Percentiles rank a stretch among this genome's conserved stretches.
Evolutionary conservation across 2,113 vertebrate genomes (phyloP).

Genomic region (Scatophagus argus): DNA sequence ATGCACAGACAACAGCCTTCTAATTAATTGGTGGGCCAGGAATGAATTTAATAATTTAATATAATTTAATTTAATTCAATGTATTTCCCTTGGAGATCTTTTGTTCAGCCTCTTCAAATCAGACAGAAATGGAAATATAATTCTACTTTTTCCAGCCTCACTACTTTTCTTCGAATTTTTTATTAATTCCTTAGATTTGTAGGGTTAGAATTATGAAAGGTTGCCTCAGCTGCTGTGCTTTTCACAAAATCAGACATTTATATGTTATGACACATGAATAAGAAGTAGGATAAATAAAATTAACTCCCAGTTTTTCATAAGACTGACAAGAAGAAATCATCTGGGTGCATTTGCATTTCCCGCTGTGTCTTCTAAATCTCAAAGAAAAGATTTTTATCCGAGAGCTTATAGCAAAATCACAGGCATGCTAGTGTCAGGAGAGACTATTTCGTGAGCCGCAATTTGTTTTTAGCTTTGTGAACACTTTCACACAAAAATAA

Average conservation of each 20-base stretch:
- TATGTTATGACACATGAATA: conserved; percentile 18
- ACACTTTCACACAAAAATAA: neutral
- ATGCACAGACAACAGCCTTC: too few species aligned
- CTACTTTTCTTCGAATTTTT: neutral
- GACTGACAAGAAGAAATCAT: conserved; percentile 13
- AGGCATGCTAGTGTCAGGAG: neutral
- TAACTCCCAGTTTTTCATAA: conserved; percentile 9
- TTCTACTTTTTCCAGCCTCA: neutral
- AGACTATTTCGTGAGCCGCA: neutral
- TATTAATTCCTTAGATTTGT: conserved; percentile 7
- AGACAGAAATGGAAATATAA: neutral
- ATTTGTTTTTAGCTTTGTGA: conserved; percentile 10
- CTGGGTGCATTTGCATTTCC: conserved; percentile 17
- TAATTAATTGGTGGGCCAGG: too few species aligned
- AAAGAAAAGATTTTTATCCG: neutral
- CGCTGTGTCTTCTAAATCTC: conserved; percentile 1
- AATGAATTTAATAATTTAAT: neutral
- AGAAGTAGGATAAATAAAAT: conserved; percentile 11
- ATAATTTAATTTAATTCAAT: neutral
- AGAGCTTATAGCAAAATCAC: conserved; percentile 29
- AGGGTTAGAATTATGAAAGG: conserved; percentile 5
- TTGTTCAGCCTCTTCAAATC: conserved; percentile 1
- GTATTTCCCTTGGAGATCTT: neutral
- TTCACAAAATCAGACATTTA: conserved; percentile 14
- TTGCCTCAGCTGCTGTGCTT: neutral